Evolutionary conservation across 2,113 vertebrate species (phyloP), one percentile per base, ranked within the genome.

Genomic region (Montifringilla adamsi): DNA sequence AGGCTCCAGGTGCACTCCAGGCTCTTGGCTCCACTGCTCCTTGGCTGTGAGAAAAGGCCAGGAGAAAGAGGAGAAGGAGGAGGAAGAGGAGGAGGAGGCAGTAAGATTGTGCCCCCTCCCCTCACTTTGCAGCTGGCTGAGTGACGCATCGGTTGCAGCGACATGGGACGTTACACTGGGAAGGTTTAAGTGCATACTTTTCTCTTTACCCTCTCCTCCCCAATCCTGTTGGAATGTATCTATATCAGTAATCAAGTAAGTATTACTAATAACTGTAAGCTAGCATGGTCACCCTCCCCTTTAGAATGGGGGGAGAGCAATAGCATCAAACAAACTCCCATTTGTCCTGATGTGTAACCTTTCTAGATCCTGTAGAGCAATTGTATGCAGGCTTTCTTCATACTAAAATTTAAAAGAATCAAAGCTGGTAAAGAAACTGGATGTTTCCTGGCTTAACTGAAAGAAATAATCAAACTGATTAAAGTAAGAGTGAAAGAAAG

Each of bases 371-470:
- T 67, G 47, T 6, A 93, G 15, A 84, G 85, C 43, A 90, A 74
- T 31, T 17, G 6, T 35, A 59, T 2, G 24, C 75, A 91, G 83
- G 79, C 15, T 2, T 83, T 80, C 52, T 67, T 70, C 37, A 39
- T 23, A 64, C 26, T 30, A 93, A 83, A 63, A 84, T 78, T 86
- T 78, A 77, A 88, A 90, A 41, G 28, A 89, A 31, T 39, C 68
- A 53, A 83, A 93, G 90, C 74, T 86, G 64, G 60, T 84, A 69
- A 89, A 87, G 93, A 87, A 93, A 89, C 76, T 68, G 88, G 90
- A 81, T 92, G 92, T 81, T 86, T 94, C 88, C 75, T 92, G 95
- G 67, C 88, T 86, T 92, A 90, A 91, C 72, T 67, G 73, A 94
- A 84, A 69, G 90, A 90, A 92, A 78, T 47, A 75, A 64, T 53